Base-by-base conservation (phyloP, 2,797 vertebrate species). In the Gambusia yucatana region DNA sequence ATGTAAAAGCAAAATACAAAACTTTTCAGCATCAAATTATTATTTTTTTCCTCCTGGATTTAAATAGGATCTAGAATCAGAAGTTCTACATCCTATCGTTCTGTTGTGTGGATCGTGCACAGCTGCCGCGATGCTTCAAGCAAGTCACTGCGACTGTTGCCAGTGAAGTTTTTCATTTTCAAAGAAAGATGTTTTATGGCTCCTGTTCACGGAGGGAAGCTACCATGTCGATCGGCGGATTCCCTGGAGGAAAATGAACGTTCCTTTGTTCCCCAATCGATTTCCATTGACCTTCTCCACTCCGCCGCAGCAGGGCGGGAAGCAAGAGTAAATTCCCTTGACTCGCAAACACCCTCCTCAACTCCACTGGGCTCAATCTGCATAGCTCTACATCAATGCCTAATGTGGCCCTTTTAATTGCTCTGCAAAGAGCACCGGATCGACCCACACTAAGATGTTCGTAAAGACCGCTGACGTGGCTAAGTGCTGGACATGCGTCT, bases 401-500 rank as follows among this genome's bases (percentile, higher is more conserved):
- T 79, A 48, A 88, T 90, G 83, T 78, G 77, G 82, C 25, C 17
- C 80, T 82, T 92, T 94, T 93, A 92, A 94, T 90, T 92, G 93
- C 87, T 80, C 52, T 83, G 86, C 86, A 91, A 93, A 95, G 88
- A 94, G 93, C 89, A 55, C 6, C 84, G 63, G 78, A 94, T 93
- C 90, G 92, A 93, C 86, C 86, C 8, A 76, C 65, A 73, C 87
- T 87, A 67, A 77, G 81, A 87, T 50, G 79, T 84, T 73, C 52
- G 78, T 86, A 81, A 89, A 83, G 76, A 79, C 83, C 7, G 25
- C 80, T 80, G 82, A 73, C 4, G 72, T 52, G 46, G 70, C 86
- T 90, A 89, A 94, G 91, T 91, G 92, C 76, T 39, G 11, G 72
- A 81, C 89, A 82, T 85, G 50, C 69, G 87, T 91, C 78, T 82